phyloP scores from a whole-genome alignment of 2,888 invertebrate species.

The Nymphalis c-album region DNA sequence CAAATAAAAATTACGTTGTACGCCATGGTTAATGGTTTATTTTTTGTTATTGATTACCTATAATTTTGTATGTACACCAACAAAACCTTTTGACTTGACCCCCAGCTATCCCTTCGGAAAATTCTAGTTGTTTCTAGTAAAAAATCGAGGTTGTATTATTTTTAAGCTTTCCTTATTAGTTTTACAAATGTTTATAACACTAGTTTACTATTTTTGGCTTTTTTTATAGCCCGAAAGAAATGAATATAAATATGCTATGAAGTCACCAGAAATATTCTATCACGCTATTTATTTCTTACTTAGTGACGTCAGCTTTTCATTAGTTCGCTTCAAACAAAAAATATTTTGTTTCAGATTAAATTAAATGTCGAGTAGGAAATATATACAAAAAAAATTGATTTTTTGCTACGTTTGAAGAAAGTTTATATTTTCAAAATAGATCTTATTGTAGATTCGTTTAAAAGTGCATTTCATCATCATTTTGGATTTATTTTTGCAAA shows the following conservation, averaged over 20 bases:
- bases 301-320: not conserved
- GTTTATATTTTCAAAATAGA: not conserved
- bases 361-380: too few relatives aligned
- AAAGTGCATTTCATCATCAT: not conserved
- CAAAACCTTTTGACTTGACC: not conserved
- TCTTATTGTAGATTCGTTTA: not conserved
- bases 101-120: not conserved
- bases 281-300: not conserved
- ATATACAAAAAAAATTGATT: too few relatives aligned
- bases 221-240: conserved; percentile 2
- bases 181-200: not conserved
- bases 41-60: not conserved
- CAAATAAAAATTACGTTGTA: conserved; percentile 11
- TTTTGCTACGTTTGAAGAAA: too few relatives aligned
- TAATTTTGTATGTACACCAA: not conserved
- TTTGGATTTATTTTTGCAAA: conserved; percentile 10
- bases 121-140: too few relatives aligned
- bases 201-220: not conserved
- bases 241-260: not conserved
- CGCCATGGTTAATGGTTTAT: not conserved
- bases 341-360: not conserved
- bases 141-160: too few relatives aligned
- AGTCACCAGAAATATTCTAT: not conserved
- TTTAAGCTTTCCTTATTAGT: too few relatives aligned
- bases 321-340: not conserved